Conservation (phyloP, 2,888 invertebrate species). For the Pherbina coryleti region DNA sequence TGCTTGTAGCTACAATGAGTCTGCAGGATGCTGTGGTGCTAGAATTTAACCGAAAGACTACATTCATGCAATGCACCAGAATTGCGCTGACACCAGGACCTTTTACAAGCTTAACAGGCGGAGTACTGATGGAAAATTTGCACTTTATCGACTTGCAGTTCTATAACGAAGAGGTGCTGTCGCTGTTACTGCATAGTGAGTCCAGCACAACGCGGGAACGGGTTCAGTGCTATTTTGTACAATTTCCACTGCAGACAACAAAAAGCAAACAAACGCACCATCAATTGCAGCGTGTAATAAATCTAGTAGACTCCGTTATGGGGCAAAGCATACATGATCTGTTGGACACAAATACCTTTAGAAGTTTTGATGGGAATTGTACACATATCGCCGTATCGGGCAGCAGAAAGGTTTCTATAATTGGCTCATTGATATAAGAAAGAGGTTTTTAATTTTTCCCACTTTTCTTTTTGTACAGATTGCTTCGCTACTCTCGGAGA, state of each 20-base stretch:
- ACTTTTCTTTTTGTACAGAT: slow-evolving; percentile 69
- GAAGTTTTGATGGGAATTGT: slow-evolving; percentile 77
- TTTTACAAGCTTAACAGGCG: slow-evolving; percentile 53
- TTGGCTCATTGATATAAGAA: background rate
- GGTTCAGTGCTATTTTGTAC: slow-evolving; percentile 70
- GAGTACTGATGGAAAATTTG: slow-evolving; percentile 64
- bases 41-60: slow-evolving; percentile 62
- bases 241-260: slow-evolving; percentile 65
- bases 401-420: slow-evolving; percentile 70
- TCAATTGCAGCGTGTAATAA: slow-evolving; percentile 55
- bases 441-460: background rate
- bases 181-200: slow-evolving; percentile 77
- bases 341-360: slow-evolving; percentile 70
- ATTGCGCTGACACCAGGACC: slow-evolving; percentile 72
- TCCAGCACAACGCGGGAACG: slow-evolving; percentile 66
- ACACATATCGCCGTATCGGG: slow-evolving; percentile 87
- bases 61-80: slow-evolving; percentile 71
- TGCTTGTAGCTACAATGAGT: slow-evolving; percentile 59
- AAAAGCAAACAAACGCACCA: slow-evolving; percentile 69
- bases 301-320: slow-evolving; percentile 55
- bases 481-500: slow-evolving; percentile 86
- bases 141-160: slow-evolving; percentile 80
- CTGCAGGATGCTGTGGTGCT: slow-evolving; percentile 63
- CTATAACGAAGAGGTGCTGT: slow-evolving; percentile 76
- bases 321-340: slow-evolving; percentile 72